Base-by-base conservation (phyloP, 2,888 invertebrate genomes). In the Phengaris arion region DNA sequence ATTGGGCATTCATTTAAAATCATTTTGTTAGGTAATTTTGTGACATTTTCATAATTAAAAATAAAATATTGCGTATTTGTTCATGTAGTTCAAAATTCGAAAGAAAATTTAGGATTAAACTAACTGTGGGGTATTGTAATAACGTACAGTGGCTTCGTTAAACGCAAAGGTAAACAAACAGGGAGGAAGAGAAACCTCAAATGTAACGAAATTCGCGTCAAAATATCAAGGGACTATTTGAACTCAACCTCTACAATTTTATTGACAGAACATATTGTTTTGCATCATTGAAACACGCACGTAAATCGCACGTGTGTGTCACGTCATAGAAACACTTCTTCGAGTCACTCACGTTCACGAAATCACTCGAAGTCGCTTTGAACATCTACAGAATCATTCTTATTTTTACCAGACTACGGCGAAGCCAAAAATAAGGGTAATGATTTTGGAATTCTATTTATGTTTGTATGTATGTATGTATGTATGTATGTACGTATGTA, bases 181-280 rank as follows among this genome's bases (percentile, higher is more conserved):
- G 9, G 52, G 64, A 35, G 64, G 35, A 35, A 22, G 22, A 22
- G 64, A 64, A 64, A 64, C 64, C 35, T 35, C 64, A 64, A 64
- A 64, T 35, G 64, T 45, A 7, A 35, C 35, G 64, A 64, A 64
- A 35, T 45, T 64, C 64, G 35, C 64, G 64, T 64, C 64, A 64
- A 64, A 64, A 45, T 64, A 13, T 12, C 35, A 45, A 6, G 45
- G 15, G 15, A 22, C 35, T 22, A 35, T 45, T 45, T 45, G 22
- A 35, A 35, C 35, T 35, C 35, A 22, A 45, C 35, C 10, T 12
- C 6, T 35, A 64, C 64, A 59, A 59, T 59, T 59, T 59, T 22
- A 10, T 57, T 15, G 22, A 59, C 22, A 59, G 22, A 59, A 59
- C 22, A 59, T 22, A 22, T 15, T 5, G 22, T 59, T 9, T 22